phyloP scores from a whole-genome alignment of 2,113 vertebrate species.

The Paratilapia polleni region DNA sequence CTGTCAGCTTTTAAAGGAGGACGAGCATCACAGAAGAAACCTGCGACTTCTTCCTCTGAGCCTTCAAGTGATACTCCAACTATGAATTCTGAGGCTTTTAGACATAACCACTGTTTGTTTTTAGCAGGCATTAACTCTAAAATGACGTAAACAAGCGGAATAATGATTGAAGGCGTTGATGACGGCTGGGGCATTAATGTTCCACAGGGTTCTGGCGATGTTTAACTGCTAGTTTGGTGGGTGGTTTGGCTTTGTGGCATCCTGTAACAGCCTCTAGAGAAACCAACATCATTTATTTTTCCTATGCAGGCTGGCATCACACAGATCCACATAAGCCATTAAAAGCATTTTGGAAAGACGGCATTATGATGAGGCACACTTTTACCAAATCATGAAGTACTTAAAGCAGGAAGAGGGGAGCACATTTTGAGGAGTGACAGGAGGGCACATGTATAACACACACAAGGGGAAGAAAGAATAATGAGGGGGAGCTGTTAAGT shows the following conservation, averaged over 20 bases:
- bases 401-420: conserved; percentile 22
- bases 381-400: conserved; percentile 37
- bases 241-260: conserved; percentile 64
- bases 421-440: conserved; percentile 18
- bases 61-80: conserved; percentile 3
- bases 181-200: conserved; percentile 54
- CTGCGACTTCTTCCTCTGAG: neutral
- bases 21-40: neutral
- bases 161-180: conserved; percentile 66
- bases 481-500: conserved; percentile 28
- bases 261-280: conserved; percentile 65
- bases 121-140: conserved; percentile 41
- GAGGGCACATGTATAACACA: conserved; percentile 32
- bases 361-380: conserved; percentile 64
- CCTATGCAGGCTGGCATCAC: conserved; percentile 59
- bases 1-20: neutral
- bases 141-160: conserved; percentile 62
- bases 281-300: conserved; percentile 73
- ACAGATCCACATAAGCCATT: conserved; percentile 61
- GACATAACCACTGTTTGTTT: conserved; percentile 62
- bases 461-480: neutral
- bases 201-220: conserved; percentile 55
- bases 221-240: conserved; percentile 66
- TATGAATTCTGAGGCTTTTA: conserved; percentile 31
- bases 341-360: conserved; percentile 64